A percentile compares a stretch with the other conserved stretches of the same genome.
Evolutionary conservation across 2,113 vertebrate genomes (phyloP).

Genomic region (Thunnus thynnus): DNA sequence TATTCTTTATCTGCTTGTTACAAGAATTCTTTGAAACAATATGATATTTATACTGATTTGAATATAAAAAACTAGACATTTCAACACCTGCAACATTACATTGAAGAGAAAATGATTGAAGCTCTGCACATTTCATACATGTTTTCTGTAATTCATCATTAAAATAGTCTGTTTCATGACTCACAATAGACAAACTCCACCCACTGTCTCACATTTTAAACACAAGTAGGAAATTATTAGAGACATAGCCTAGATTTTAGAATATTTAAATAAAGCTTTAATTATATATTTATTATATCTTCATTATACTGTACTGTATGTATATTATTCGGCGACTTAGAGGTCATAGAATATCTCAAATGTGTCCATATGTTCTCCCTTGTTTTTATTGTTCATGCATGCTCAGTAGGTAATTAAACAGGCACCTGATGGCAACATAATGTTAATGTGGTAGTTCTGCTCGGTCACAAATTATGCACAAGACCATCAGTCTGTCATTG

Average conservation of each 20-base stretch:
- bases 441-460: background rate
- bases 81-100: background rate
- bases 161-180: conserved; percentile 4
- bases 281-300: too few species aligned
- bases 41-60: background rate
- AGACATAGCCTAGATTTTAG: background rate
- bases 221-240: conserved; percentile 11
- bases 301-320: too few species aligned
- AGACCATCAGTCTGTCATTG: background rate
- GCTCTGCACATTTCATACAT: background rate
- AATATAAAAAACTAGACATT: conserved; percentile 4
- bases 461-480: background rate
- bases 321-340: background rate
- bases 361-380: background rate
- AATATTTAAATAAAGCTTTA: background rate
- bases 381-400: conserved; percentile 11
- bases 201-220: background rate
- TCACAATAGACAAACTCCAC: background rate
- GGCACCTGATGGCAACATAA: conserved; percentile 15
- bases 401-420: conserved; percentile 10
- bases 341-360: background rate
- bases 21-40: background rate
- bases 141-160: background rate
- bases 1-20: background rate
- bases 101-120: background rate